A percentile compares a stretch with the other conserved stretches of the same genome.
Evolutionary conservation across 2,888 invertebrate genomes (phyloP).

Genomic region (Choristoneura rosaceana): DNA sequence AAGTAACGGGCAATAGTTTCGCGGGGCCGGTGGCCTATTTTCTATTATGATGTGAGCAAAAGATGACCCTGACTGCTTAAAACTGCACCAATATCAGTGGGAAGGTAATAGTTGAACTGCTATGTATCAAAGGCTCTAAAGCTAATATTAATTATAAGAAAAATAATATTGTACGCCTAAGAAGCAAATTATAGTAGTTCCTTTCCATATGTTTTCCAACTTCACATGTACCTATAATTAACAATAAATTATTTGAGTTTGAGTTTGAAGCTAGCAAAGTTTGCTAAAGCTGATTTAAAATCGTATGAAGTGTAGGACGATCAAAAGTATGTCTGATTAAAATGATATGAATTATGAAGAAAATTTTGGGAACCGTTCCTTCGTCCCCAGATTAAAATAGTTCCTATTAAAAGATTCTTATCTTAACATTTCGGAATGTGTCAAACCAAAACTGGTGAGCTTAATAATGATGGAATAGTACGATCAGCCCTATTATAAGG

Average conservation of each 20-base stretch:
- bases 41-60: constrained; percentile 39
- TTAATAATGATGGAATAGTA: constrained; percentile 46
- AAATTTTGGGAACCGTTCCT: not conserved
- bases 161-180: too few relatives aligned
- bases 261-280: too few relatives aligned
- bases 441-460: not conserved
- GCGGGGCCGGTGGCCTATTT: constrained; percentile 50
- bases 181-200: too few relatives aligned
- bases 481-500: constrained; percentile 43
- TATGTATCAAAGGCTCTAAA: not conserved
- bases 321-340: too few relatives aligned
- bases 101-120: not conserved
- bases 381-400: not conserved
- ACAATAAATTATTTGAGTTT: too few relatives aligned
- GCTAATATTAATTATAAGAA: too few relatives aligned
- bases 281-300: not conserved
- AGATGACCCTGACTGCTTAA: not conserved
- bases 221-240: too few relatives aligned
- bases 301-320: not conserved
- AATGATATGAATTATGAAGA: not conserved
- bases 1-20: constrained; percentile 49
- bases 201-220: too few relatives aligned
- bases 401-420: not conserved
- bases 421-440: constrained; percentile 17
- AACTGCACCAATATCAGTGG: not conserved